phyloP scores from a whole-genome alignment of 2,113 vertebrate species.

The Muscicapa adusta region DNA sequence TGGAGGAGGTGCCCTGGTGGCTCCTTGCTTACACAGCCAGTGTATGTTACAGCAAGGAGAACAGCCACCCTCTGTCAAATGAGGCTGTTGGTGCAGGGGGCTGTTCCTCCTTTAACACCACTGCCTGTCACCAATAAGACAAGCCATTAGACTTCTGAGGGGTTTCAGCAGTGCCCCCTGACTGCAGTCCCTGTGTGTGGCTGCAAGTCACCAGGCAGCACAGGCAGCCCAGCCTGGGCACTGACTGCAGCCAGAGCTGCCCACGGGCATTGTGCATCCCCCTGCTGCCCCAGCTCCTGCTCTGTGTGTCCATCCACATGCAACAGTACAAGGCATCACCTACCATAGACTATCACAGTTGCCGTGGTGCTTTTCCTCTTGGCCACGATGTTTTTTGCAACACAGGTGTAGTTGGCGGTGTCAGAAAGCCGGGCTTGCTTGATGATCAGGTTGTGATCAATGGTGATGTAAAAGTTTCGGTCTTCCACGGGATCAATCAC shows the following conservation, averaged over 20 bases:
- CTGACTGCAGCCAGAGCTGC: rapidly evolving
- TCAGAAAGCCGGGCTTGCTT: slow-evolving; percentile 95
- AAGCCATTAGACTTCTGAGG: not conserved
- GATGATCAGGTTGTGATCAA: slow-evolving; percentile 96
- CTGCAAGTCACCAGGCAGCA: not conserved
- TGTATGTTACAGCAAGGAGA: rapidly evolving
- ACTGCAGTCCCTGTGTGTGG: not conserved
- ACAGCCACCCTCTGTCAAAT: rapidly evolving
- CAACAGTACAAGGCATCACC: not conserved
- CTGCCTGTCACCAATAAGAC: not conserved
- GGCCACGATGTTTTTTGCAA: slow-evolving; percentile 95
- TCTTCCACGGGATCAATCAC: slow-evolving; percentile 91
- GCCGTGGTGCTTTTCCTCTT: slow-evolving; percentile 91
- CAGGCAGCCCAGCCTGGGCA: not conserved
- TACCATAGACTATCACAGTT: slow-evolving; percentile 92
- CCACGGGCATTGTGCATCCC: too few species aligned
- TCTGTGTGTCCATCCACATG: rapidly evolving
- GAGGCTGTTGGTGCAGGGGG: not conserved
- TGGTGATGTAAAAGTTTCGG: slow-evolving; percentile 94
- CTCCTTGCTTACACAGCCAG: not conserved
- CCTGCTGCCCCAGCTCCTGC: not conserved
- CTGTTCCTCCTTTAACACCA: not conserved
- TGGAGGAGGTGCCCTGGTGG: not conserved
- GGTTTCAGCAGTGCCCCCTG: not conserved
- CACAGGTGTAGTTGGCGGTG: slow-evolving; percentile 93